A percentile compares a stretch with the other conserved stretches of the same genome.
Evolutionary conservation across 2,888 invertebrate genomes (phyloP).

Genomic region (Anodontia alba): DNA sequence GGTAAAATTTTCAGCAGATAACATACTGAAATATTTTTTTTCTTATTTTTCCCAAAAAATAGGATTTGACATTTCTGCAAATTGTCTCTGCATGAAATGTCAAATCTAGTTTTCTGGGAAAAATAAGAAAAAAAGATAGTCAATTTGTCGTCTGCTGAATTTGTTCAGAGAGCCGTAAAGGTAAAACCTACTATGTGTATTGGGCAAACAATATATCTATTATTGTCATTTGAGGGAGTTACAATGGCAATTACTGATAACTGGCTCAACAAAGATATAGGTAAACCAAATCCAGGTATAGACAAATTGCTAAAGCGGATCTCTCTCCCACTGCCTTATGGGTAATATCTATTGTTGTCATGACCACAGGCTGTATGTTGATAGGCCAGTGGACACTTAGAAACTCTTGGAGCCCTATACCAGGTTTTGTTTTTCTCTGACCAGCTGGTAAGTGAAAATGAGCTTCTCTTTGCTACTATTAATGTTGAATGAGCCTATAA

Average conservation of each 20-base stretch:
- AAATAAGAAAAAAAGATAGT: too few relatives aligned
- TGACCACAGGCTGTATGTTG: conserved; percentile 73
- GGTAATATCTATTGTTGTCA: conserved; percentile 71
- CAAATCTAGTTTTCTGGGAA: too few relatives aligned
- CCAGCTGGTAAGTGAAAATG: not conserved
- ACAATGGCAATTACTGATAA: conserved; percentile 15
- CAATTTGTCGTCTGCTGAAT: too few relatives aligned
- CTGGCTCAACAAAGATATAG: not conserved
- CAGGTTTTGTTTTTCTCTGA: conserved; percentile 1
- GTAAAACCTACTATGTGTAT: not conserved
- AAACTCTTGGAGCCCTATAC: conserved; percentile 6
- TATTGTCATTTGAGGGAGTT: conserved; percentile 5
- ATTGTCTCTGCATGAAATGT: too few relatives aligned
- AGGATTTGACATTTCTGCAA: too few relatives aligned
- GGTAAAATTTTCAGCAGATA: too few relatives aligned
- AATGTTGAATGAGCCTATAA: too few relatives aligned
- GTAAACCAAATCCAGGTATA: conserved; percentile 27
- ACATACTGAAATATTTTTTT: too few relatives aligned
- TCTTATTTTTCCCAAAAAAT: too few relatives aligned
- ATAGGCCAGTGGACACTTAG: conserved; percentile 49
- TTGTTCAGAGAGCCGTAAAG: not conserved
- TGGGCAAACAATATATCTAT: conserved; percentile 13
- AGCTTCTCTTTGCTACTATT: not conserved
- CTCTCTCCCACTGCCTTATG: conserved; percentile 57
- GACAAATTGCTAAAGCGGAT: conserved; percentile 53